Evolutionary conservation across 2,888 invertebrate genomes (phyloP).

Genomic region (Polymixis lichenea): DNA sequence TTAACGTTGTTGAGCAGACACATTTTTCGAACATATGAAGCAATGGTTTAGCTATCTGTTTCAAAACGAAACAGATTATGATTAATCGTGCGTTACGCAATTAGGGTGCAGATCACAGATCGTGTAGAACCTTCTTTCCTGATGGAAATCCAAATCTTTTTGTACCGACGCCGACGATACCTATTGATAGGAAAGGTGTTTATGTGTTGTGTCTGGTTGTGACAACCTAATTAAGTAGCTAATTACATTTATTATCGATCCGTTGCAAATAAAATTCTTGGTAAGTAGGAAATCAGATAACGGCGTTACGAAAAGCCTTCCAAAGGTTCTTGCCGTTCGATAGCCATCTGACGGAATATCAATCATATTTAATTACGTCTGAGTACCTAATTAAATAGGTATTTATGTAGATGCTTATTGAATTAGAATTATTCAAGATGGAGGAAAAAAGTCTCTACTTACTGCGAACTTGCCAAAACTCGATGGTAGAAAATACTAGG

Average conservation of each 20-base stretch:
- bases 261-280: constrained; percentile 15
- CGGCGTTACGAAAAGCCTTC: constrained; percentile 15
- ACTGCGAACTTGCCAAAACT: background rate
- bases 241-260: constrained; percentile 25
- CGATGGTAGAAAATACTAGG: too few relatives aligned
- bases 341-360: constrained; percentile 25
- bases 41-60: too few relatives aligned
- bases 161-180: background rate
- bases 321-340: constrained; percentile 19
- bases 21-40: too few relatives aligned
- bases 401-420: background rate
- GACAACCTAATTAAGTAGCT: background rate
- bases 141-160: background rate
- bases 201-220: background rate
- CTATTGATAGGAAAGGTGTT: background rate
- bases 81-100: too few relatives aligned
- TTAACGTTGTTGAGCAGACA: too few relatives aligned
- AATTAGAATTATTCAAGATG: background rate
- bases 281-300: background rate
- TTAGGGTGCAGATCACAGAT: too few relatives aligned
- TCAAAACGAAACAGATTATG: too few relatives aligned
- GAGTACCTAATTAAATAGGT: background rate
- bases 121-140: background rate
- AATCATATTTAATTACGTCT: constrained; percentile 21
- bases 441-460: too few relatives aligned